Evolutionary conservation across 2,797 vertebrate species (phyloP), one percentile per base, ranked within the genome.

Genomic region (Esox masquinongy): DNA sequence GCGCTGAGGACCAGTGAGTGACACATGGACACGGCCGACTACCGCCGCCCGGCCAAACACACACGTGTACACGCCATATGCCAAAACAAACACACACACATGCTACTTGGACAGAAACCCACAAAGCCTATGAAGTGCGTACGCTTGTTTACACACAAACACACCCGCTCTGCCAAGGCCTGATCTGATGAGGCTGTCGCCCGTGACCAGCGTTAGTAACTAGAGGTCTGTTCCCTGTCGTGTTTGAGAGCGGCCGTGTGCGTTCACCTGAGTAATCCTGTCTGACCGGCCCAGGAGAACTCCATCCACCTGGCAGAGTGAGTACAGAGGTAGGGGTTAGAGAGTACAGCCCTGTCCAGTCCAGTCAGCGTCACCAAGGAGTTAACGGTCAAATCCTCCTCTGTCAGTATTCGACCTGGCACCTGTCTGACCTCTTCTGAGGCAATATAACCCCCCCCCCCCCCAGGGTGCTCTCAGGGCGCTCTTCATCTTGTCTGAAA

Each of bases 1-100:
- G 86, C 92, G 0, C 16, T 83, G 76, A 91, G 88, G 79, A 93
- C 91, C 0, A 89, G 94, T 94, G 76, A 87, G 90, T 43, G 6
- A 17, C 4, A 43, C 67, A 29, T 3, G 70, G 17, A 75, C 31
- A 75, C n/a, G 22, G 68, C 19, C 5, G 29, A 70, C 8, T 4
- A 39, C 36, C 36, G 36, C 36, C 36, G 36, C 36, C 36, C 36
- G 36, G 36, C 36, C 63, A 12, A 3, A 50, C 39, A 11, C 4
- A 69, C 50, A 69, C n/a, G 68, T 12, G 43, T 9, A 63, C 14
- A 75, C 34, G 19, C 67, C 22, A 64, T 5, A 64, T 39, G 19
- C 53, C 12, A 12, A 43, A 29, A 56, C 49, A 53, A 11, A 56
- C 24, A 73, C 51, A 61, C 70, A 72, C 15, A 73, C 8, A 16